phyloP scores from a whole-genome alignment of 2,888 invertebrate genomes.

The Geophilus truncorum region DNA sequence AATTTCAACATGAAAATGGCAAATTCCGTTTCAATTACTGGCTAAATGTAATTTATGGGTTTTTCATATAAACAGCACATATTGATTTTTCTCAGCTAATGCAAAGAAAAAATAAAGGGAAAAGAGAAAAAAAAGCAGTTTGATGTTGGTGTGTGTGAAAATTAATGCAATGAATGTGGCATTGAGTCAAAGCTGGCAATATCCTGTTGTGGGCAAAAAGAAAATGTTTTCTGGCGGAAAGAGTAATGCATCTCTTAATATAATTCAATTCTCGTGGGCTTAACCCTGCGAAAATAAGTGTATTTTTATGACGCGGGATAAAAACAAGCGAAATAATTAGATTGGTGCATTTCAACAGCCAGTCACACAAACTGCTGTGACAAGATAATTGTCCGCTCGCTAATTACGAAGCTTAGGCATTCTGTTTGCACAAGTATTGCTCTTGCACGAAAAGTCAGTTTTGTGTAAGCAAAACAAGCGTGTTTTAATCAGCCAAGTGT shows the following conservation, averaged over 20 bases:
- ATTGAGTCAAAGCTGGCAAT: constrained; percentile 24
- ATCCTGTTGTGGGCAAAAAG: constrained; percentile 5
- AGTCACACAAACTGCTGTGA: neutral
- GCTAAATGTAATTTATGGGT: constrained; percentile 16
- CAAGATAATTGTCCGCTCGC: constrained; percentile 19
- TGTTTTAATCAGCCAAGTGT: constrained; percentile 18
- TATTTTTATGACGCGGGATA: neutral
- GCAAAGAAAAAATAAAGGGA: neutral
- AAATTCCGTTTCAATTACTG: constrained; percentile 12
- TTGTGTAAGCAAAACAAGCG: neutral
- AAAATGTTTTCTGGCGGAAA: neutral
- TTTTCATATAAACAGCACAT: neutral
- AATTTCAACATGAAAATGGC: neutral
- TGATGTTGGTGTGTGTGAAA: neutral
- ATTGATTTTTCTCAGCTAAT: neutral
- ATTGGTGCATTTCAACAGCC: constrained; percentile 22
- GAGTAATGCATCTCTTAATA: neutral
- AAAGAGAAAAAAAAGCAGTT: neutral
- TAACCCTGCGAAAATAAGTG: neutral
- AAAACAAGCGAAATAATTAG: constrained; percentile 18
- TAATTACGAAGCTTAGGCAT: constrained; percentile 8
- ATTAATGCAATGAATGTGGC: constrained; percentile 8
- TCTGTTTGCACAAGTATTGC: neutral
- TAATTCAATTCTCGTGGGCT: neutral
- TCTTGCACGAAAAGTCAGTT: constrained; percentile 8